Evolutionary conservation across 2,797 vertebrate genomes (phyloP).

Genomic region (Microctenopoma stevenorrisi): DNA sequence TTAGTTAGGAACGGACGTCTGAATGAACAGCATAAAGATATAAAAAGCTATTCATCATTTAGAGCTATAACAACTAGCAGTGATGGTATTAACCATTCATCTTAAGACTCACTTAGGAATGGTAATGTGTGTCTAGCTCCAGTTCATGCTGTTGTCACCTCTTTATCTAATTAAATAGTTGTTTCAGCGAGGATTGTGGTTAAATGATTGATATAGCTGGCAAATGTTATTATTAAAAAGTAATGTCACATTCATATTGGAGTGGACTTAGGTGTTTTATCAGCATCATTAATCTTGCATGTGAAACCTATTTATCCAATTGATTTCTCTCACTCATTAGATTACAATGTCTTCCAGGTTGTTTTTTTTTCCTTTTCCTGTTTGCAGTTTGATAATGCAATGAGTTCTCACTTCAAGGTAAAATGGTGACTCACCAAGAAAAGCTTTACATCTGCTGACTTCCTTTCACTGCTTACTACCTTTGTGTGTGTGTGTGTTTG

Average conservation of each 20-base stretch:
- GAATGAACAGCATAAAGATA: constrained; percentile 52
- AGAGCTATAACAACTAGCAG: constrained; percentile 50
- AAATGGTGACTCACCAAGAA: constrained; percentile 40
- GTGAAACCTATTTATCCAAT: constrained; percentile 20
- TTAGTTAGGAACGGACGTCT: constrained; percentile 53
- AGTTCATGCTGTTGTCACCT: constrained; percentile 19
- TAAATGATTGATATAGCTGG: constrained; percentile 29
- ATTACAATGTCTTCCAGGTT: constrained; percentile 2
- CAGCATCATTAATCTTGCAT: constrained; percentile 25
- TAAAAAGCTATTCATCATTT: constrained; percentile 61
- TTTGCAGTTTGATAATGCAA: constrained; percentile 1
- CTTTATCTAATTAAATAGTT: constrained; percentile 1
- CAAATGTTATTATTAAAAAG: constrained; percentile 22
- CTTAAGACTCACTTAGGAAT: constrained; percentile 35
- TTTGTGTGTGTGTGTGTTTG: no score
- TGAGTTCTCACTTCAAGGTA: constrained; percentile 11
- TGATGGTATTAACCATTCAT: constrained; percentile 62
- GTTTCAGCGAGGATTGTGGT: constrained; percentile 27
- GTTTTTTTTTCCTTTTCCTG: neutral
- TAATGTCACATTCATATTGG: constrained; percentile 1
- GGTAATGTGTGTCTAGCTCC: constrained; percentile 7
- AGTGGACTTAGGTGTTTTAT: constrained; percentile 21
- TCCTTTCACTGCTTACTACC: neutral
- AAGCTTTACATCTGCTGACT: constrained; percentile 15
- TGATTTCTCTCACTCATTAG: constrained; percentile 42